Evolutionary conservation across 1,140 invertebrate genomes (phyloP).

Genomic region (Listronotus bonariensis): DNA sequence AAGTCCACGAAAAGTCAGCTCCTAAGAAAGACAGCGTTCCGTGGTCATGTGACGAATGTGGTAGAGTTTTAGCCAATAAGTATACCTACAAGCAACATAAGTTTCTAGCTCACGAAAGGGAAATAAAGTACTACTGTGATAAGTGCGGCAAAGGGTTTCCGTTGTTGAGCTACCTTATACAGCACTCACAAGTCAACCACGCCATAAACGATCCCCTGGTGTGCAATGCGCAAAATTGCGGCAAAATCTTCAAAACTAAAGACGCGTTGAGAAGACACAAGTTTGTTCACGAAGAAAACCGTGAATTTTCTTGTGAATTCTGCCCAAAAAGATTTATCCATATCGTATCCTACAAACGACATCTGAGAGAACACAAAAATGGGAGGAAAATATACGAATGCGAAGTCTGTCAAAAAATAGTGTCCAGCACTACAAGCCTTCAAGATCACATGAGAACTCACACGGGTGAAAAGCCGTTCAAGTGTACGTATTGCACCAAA

Average conservation of each 20-base stretch:
- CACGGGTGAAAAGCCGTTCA: slow-evolving; percentile 57
- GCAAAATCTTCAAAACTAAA: slow-evolving; percentile 26
- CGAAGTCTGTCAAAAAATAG: slow-evolving; percentile 21
- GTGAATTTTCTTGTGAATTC: slow-evolving; percentile 23
- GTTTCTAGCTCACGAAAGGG: slow-evolving; percentile 20
- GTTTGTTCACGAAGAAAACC: slow-evolving; percentile 20
- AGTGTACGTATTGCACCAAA: slow-evolving; percentile 24
- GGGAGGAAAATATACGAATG: slow-evolving; percentile 25
- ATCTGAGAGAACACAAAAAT: slow-evolving; percentile 25
- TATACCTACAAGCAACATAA: slow-evolving; percentile 19
- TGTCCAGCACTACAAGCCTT: slow-evolving; percentile 26
- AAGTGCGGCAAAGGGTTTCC: slow-evolving; percentile 34
- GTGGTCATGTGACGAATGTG: slow-evolving; percentile 21
- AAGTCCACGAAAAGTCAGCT: slow-evolving; percentile 11
- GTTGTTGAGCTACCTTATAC: slow-evolving; percentile 18
- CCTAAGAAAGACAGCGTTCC: not conserved
- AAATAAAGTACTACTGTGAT: slow-evolving; percentile 27
- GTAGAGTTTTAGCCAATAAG: slow-evolving; percentile 28
- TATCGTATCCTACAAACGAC: slow-evolving; percentile 24
- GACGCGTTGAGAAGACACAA: slow-evolving; percentile 20
- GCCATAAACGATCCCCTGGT: slow-evolving; percentile 5
- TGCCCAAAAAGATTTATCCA: slow-evolving; percentile 29
- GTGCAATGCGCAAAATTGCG: slow-evolving; percentile 10
- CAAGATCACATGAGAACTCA: slow-evolving; percentile 34
- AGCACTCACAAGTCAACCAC: slow-evolving; percentile 26